phyloP scores from a whole-genome alignment of 2,888 invertebrate species.

The Clistopyga incitator region DNA sequence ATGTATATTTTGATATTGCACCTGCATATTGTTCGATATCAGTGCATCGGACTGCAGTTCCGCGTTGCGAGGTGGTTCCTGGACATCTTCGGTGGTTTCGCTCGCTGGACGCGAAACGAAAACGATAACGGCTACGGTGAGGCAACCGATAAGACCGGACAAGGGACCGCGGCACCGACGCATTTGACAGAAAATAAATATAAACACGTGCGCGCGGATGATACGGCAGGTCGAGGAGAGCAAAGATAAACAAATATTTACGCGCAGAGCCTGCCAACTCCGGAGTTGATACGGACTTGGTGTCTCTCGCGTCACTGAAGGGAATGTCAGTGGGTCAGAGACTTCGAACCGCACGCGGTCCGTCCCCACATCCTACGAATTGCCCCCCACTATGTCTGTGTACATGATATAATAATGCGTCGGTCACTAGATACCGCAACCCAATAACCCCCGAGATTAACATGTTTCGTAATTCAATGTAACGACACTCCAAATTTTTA shows the following conservation, averaged over 20 bases:
- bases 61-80: conserved; percentile 1
- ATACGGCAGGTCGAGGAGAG: not conserved
- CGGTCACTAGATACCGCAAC: not conserved
- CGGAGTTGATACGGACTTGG: conserved; percentile 68
- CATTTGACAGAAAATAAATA: conserved; percentile 70
- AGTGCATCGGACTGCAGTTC: conserved; percentile 22
- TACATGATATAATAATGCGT: not conserved
- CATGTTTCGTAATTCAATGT: no score
- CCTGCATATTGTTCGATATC: conserved; percentile 59
- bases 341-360: conserved; percentile 72
- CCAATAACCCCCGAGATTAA: not conserved
- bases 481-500: no score
- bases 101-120: conserved; percentile 70
- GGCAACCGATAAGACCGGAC: conserved; percentile 69
- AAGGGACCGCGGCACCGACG: conserved; percentile 74
- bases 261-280: conserved; percentile 10
- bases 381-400: conserved; percentile 33
- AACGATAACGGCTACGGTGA: conserved; percentile 72
- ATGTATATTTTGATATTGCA: conserved; percentile 14
- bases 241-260: conserved; percentile 2
- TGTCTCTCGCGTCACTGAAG: conserved; percentile 78
- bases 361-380: conserved; percentile 72
- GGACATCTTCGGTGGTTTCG: conserved; percentile 58
- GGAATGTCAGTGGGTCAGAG: conserved; percentile 83
- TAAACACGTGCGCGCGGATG: conserved; percentile 18